Percentiles rank a stretch among this genome's conserved stretches.
Evolutionary conservation across 2,113 vertebrate genomes (phyloP).

Genomic region (Corythornis vintsioides): DNA sequence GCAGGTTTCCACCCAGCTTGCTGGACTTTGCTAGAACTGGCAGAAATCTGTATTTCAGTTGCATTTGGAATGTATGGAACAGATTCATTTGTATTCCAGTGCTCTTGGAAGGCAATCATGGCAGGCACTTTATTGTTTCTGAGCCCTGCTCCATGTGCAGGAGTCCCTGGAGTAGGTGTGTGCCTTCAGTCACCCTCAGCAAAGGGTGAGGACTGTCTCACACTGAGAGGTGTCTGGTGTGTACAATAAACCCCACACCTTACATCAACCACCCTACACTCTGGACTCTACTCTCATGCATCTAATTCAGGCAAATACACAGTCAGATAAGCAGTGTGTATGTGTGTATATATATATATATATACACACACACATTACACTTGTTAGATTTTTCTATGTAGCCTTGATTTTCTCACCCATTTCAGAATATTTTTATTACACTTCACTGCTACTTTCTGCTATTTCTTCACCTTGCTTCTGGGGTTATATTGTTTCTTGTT

Average conservation of each 20-base stretch:
- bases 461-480: not conserved
- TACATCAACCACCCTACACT: fast-evolving
- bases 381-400: not conserved
- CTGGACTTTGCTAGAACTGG: not conserved
- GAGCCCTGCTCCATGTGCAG: not conserved
- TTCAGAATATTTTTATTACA: not conserved
- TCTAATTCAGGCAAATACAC: not conserved
- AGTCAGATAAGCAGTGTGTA: not conserved
- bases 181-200: not conserved
- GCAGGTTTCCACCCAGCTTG: not conserved
- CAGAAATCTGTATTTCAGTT: not conserved
- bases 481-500: not conserved
- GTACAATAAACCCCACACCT: not conserved
- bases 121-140: not conserved
- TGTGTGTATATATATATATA: not conserved
- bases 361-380: not conserved
- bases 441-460: not conserved
- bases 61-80: not conserved
- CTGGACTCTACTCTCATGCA: not conserved
- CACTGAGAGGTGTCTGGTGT: not conserved
- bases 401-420: not conserved
- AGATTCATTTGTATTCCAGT: no score
- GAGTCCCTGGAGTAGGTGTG: not conserved
- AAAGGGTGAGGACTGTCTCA: not conserved
- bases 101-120: not conserved